A percentile compares a stretch with the other conserved stretches of the same genome.
phyloP scores from a whole-genome alignment of 1,140 invertebrate genomes.

The Rhagoletis pomonella region DNA sequence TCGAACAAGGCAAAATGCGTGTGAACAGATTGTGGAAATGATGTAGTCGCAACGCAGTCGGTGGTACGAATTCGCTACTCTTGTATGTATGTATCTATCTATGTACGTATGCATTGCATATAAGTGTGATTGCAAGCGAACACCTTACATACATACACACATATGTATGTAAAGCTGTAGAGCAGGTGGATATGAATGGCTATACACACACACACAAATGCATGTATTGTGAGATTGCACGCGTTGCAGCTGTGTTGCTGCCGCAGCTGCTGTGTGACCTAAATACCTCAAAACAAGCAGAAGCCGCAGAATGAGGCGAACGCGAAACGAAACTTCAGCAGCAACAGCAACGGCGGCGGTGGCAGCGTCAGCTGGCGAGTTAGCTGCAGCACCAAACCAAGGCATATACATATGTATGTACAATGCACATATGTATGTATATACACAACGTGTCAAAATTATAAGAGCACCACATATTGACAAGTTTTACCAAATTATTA shows the following conservation, averaged over 20 bases:
- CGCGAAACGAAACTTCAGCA: constrained; percentile 23
- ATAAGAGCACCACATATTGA: too few species aligned
- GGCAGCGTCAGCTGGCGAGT: not conserved
- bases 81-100: too few species aligned
- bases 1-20: constrained; percentile 2
- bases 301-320: constrained; percentile 46
- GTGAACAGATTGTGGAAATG: constrained; percentile 37
- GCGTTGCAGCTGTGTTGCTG: constrained; percentile 47
- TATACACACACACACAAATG: not conserved
- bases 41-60: not conserved
- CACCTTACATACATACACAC: not conserved
- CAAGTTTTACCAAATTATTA: too few species aligned
- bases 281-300: constrained; percentile 51
- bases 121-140: not conserved
- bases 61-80: not conserved
- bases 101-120: not conserved
- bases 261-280: constrained; percentile 49
- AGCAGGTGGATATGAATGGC: constrained; percentile 35
- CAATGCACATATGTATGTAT: not conserved
- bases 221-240: constrained; percentile 37
- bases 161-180: not conserved
- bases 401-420: not conserved
- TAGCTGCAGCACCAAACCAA: not conserved
- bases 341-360: not conserved
- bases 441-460: not conserved